A percentile compares a stretch with the other conserved stretches of the same genome.
These are phyloP conservation scores for Eumacrocentrus americanus DNA, from an alignment of 2,888 invertebrate species.

Conservation along the genomic window DNA sequence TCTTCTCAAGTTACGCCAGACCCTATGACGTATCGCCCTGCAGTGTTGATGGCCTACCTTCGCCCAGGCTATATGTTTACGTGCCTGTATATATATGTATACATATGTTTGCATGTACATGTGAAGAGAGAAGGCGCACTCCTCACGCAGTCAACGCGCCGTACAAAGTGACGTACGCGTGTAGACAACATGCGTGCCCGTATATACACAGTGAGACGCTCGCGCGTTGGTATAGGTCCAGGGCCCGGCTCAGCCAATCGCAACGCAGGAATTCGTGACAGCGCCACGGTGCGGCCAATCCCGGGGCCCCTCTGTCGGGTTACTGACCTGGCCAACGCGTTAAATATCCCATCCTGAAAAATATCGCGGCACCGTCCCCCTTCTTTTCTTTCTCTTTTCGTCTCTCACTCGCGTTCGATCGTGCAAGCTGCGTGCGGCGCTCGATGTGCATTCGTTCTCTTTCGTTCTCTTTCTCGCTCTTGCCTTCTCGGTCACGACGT, in stretches of 20 bases:
- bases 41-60: constrained; percentile 30
- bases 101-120: neutral
- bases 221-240: constrained; percentile 59
- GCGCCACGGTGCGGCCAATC: constrained; percentile 54
- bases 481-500: neutral
- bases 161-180: constrained; percentile 30
- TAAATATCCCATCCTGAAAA: constrained; percentile 62
- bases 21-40: constrained; percentile 45
- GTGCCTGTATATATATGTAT: neutral
- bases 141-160: constrained; percentile 19
- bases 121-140: neutral
- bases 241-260: constrained; percentile 60
- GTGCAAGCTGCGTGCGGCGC: constrained; percentile 11
- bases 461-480: constrained; percentile 2
- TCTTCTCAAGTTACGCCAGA: constrained; percentile 12
- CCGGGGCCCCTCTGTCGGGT: constrained; percentile 54
- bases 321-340: constrained; percentile 60
- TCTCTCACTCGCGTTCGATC: constrained; percentile 27
- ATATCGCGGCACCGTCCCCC: constrained; percentile 45
- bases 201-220: constrained; percentile 13
- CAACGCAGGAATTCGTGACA: constrained; percentile 58
- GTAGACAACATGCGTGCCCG: constrained; percentile 22
- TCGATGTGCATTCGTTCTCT: constrained; percentile 1
- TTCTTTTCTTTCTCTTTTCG: constrained; percentile 38
- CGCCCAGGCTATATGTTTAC: neutral